A percentile compares a stretch with the other conserved stretches of the same genome.
phyloP scores from a whole-genome alignment of 2,113 vertebrate species.

The human region GRCh38 chr11:12889001-12889500 shows the following conservation, averaged over 20 bases:
- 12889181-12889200: not conserved
- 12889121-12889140: slow-evolving; percentile 59
- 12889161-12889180: not conserved
- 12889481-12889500: not conserved
- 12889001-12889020: slow-evolving; percentile 53
- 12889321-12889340: not conserved
- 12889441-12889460: not conserved
- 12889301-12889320: not conserved
- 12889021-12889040: slow-evolving; percentile 54
- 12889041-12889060: slow-evolving; percentile 69
- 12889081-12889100: slow-evolving; percentile 66
- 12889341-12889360: not conserved
- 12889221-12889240: not conserved
- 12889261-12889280: not conserved
- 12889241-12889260: not conserved
- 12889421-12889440: not conserved
- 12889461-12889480: not conserved
- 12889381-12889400: not conserved
- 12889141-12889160: slow-evolving; percentile 46
- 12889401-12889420: not conserved
- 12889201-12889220: not conserved
- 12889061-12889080: slow-evolving; percentile 68
- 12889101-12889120: slow-evolving; percentile 59
- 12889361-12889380: not conserved
- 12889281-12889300: not conserved